phyloP scores from a whole-genome alignment of 1,140 invertebrate genomes.

The Phthorimaea operculella region DNA sequence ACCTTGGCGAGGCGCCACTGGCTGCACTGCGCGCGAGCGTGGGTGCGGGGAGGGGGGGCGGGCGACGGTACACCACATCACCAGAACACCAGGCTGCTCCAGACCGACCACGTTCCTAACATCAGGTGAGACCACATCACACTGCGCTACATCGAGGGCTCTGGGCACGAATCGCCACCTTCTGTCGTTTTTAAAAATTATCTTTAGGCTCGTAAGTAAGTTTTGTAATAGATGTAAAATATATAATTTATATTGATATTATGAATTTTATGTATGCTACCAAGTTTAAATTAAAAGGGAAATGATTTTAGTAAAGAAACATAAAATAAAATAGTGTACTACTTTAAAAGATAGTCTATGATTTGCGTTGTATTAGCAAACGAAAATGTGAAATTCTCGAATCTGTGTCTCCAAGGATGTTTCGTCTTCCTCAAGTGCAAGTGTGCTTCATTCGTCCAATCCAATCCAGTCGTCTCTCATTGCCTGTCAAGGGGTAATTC shows the following conservation, averaged over 20 bases:
- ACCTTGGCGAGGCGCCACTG: constrained; percentile 38
- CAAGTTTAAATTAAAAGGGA: not conserved
- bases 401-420: not conserved
- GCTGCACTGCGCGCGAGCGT: constrained; percentile 10
- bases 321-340: not conserved
- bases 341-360: not conserved
- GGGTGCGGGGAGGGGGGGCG: constrained; percentile 17
- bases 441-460: no score
- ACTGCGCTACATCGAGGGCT: constrained; percentile 60
- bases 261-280: constrained; percentile 17
- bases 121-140: constrained; percentile 60
- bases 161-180: constrained; percentile 61
- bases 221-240: constrained; percentile 16
- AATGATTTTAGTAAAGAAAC: not conserved
- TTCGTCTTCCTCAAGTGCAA: no score
- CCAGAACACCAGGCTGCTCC: constrained; percentile 18
- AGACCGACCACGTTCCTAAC: constrained; percentile 46
- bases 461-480: no score
- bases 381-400: not conserved
- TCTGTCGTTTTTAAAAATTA: constrained; percentile 66
- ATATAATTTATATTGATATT: constrained; percentile 18
- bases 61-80: constrained; percentile 17
- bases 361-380: not conserved
- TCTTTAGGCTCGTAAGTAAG: constrained; percentile 56
- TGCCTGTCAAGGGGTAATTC: no score